A percentile compares a stretch with the other conserved stretches of the same genome.
Evolutionary conservation across 2,888 invertebrate species (phyloP).

Genomic region (Heteromyza rotundicornis): DNA sequence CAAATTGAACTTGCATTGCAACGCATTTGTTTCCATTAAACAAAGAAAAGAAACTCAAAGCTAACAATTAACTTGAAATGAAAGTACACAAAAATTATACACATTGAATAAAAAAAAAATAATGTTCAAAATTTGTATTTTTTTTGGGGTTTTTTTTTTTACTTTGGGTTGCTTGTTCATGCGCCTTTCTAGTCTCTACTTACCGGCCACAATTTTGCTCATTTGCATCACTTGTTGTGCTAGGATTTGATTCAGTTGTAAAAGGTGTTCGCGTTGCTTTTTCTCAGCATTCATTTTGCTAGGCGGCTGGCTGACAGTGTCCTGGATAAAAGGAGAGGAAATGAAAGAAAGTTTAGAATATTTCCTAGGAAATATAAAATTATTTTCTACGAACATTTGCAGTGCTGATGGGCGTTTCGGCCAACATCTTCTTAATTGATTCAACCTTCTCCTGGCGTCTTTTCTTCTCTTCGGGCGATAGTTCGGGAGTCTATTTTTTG

Average conservation of each 20-base stretch:
- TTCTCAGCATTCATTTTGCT: conserved; percentile 84
- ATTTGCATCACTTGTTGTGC: conserved; percentile 94
- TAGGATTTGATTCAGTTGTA: conserved; percentile 89
- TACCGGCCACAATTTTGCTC: conserved; percentile 95
- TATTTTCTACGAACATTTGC: conserved; percentile 52
- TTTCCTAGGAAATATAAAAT: not conserved
- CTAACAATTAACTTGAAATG: conserved; percentile 13
- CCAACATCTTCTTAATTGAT: conserved; percentile 88
- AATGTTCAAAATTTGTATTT: conserved; percentile 8
- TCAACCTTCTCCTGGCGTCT: conserved; percentile 87
- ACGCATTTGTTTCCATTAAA: conserved; percentile 3
- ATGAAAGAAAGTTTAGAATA: not conserved
- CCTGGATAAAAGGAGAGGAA: conserved; percentile 29
- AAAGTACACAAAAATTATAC: conserved; percentile 58
- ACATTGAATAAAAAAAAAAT: too few relatives aligned
- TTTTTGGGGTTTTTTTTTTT: too few relatives aligned
- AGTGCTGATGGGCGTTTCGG: conserved; percentile 67
- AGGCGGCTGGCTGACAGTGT: conserved; percentile 65
- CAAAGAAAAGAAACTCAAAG: conserved; percentile 19
- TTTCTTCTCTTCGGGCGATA: conserved; percentile 84
- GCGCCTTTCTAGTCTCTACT: conserved; percentile 60
- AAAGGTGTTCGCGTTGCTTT: conserved; percentile 84
- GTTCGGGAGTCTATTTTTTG: conserved; percentile 74
- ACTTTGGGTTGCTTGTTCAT: conserved; percentile 3
- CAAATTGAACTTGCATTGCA: conserved; percentile 15